A percentile compares a stretch with the other conserved stretches of the same genome.
These are phyloP conservation scores for Antheraea pernyi DNA, from an alignment of 1,140 invertebrate genomes.

Conservation along the genomic window DNA sequence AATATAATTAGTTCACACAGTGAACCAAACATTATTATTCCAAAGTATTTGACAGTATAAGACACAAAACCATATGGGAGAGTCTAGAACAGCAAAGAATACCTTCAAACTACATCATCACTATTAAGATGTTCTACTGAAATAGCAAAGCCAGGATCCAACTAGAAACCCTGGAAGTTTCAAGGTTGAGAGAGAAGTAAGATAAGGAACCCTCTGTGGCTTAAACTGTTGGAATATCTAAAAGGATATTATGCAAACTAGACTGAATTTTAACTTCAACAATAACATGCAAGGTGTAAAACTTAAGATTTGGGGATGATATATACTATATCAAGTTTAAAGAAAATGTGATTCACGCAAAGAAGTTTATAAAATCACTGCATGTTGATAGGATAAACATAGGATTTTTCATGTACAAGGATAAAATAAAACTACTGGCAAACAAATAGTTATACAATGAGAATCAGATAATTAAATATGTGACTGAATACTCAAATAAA, in stretches of 20 bases:
- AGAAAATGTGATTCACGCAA: not conserved
- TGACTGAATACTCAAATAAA: too few species aligned
- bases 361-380: not conserved
- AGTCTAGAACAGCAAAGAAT: constrained; percentile 25
- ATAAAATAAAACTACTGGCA: constrained; percentile 19
- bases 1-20: too few species aligned
- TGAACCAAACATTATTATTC: not conserved
- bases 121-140: constrained; percentile 24
- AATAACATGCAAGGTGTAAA: constrained; percentile 21
- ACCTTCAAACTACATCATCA: not conserved
- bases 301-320: constrained; percentile 22
- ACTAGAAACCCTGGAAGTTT: constrained; percentile 23
- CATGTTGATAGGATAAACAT: constrained; percentile 26
- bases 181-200: constrained; percentile 10
- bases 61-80: constrained; percentile 20
- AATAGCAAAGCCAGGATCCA: constrained; percentile 22
- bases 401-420: constrained; percentile 18
- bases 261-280: constrained; percentile 16
- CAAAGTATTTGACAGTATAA: constrained; percentile 2
- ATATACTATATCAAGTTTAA: constrained; percentile 14
- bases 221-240: too few species aligned
- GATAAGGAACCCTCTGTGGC: too few species aligned
- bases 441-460: constrained; percentile 4
- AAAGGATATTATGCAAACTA: constrained; percentile 19
- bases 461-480: too few species aligned